A percentile compares a stretch with the other conserved stretches of the same genome.
Conservation (phyloP, 2,797 vertebrate genomes). For the Gambusia yucatana region DNA sequence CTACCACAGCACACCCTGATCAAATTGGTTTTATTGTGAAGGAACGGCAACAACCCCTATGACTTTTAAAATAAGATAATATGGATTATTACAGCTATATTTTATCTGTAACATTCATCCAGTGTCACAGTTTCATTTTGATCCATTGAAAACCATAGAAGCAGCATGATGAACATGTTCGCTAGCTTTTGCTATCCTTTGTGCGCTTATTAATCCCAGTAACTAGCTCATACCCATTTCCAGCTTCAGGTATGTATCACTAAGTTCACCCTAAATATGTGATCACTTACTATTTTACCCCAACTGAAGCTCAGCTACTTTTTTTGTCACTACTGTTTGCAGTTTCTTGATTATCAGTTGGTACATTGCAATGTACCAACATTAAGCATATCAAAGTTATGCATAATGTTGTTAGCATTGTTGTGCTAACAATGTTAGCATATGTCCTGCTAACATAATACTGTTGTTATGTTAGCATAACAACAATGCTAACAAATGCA, state of each 20-base stretch:
- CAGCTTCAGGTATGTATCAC: conserved; percentile 9
- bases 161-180: not conserved
- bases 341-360: conserved; percentile 11
- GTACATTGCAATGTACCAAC: conserved; percentile 6
- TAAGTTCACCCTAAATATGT: conserved; percentile 17
- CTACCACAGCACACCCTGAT: no score
- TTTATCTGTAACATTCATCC: not conserved
- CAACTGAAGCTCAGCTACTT: conserved; percentile 20
- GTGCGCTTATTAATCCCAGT: not conserved
- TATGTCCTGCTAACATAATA: no score
- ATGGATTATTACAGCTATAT: not conserved
- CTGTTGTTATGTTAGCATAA: no score
- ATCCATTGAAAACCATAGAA: not conserved
- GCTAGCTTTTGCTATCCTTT: not conserved
- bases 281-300: conserved; percentile 57
- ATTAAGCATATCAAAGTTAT: no score
- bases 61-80: not conserved
- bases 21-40: not conserved
- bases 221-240: conserved; percentile 16
- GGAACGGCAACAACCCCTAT: not conserved
- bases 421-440: no score
- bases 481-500: no score
- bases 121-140: not conserved
- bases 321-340: not conserved
- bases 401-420: no score